phyloP scores from a whole-genome alignment of 2,113 vertebrate genomes.

The Gallinago undulata region DNA sequence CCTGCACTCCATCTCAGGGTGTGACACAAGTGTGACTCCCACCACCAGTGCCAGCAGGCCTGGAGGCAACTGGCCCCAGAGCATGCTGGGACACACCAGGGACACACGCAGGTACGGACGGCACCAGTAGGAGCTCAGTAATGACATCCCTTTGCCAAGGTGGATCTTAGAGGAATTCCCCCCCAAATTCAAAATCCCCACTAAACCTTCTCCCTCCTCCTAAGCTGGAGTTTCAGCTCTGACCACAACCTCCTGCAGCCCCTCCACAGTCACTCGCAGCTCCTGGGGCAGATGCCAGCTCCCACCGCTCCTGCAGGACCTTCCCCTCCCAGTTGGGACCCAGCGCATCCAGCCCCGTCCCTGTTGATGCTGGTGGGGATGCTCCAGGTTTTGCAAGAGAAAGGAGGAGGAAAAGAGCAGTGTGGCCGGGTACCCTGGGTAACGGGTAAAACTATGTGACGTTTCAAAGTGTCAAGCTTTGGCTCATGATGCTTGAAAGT shows the following conservation, averaged over 20 bases:
- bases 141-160: neutral
- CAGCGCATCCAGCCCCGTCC: accelerated
- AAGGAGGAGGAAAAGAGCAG: neutral
- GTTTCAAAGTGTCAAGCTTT: neutral
- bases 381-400: neutral
- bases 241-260: neutral
- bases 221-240: neutral
- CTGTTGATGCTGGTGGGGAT: neutral
- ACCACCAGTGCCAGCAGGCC: neutral
- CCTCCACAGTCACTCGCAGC: accelerated
- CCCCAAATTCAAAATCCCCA: neutral
- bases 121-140: neutral
- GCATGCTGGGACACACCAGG: neutral
- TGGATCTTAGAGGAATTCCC: neutral
- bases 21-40: neutral
- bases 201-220: neutral
- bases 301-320: neutral
- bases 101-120: accelerated
- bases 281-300: neutral
- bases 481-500: neutral
- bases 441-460: neutral
- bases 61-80: neutral
- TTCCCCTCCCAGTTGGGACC: neutral
- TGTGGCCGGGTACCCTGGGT: accelerated
- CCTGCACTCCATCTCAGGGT: accelerated